Evolutionary conservation across 2,797 vertebrate species (phyloP), one percentile per base, ranked within the genome.

Genomic region (Otus scops): DNA sequence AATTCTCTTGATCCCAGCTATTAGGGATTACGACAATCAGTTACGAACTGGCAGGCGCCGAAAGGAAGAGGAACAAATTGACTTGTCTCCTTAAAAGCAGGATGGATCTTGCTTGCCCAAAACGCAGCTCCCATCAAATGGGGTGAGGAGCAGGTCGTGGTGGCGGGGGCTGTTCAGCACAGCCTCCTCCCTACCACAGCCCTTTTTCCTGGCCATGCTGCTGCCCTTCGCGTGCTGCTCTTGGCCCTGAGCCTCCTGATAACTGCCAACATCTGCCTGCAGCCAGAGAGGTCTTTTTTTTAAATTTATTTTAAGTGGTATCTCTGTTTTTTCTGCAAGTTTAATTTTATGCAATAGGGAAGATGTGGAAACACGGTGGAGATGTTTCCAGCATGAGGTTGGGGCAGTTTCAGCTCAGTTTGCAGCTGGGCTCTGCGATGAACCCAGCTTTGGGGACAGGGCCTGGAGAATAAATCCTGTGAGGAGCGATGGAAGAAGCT

Each of bases 291-390:
- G 6, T 30, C 13, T 51, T 19, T 28, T 54, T 74, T 74, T 19
- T 6, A 1, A 4, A 9, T 27, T 21, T 11, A 8, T 2, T 11
- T 68, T 6, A 32, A 65, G n/a, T 3, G 24, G 6, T 13, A 2
- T 15, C 60, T 32, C 47, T 48, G 15, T 0, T 32, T 53, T 34
- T 10, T 4, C 51, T 36, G 38, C 38, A 6, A 3, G 7, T 7
- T 59, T 47, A 10, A 24, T 43, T 39, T n/a, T 8, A 32, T 7
- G n/a, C 3, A 1, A 1, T 4, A 63, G 16, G 43, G 47, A 67
- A 53, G 30, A 73, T 0, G n/a, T 7, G 69, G 65, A 48, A 59
- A n/a, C 1, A 8, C 2, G 1, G 34, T 1, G 2, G 32, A 30
- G 43, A 32, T 12, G 41, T 38, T 86, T 57, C 78, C 47, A 85